Evolutionary conservation across 2,888 invertebrate species (phyloP).

Genomic region (Tineola bisselliella): DNA sequence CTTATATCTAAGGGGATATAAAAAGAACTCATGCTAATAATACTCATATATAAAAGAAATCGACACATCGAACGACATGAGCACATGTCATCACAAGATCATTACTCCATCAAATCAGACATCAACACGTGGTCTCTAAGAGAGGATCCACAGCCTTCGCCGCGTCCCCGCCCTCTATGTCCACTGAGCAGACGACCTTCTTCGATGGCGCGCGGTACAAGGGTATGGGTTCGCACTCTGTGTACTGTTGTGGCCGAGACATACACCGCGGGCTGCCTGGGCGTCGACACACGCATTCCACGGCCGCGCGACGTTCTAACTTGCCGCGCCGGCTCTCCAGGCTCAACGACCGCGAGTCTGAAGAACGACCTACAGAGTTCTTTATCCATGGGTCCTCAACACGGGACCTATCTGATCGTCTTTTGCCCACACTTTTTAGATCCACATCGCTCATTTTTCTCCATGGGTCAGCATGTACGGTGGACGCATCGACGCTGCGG

Average conservation of each 20-base stretch:
- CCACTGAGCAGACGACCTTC: not conserved
- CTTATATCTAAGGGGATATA: slow-evolving; percentile 59
- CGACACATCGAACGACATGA: not conserved
- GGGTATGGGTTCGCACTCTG: slow-evolving; percentile 26
- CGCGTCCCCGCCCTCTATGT: not conserved
- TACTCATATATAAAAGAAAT: slow-evolving; percentile 43
- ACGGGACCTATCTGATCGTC: not conserved
- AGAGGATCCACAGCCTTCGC: not conserved
- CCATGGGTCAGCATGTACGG: slow-evolving; percentile 36
- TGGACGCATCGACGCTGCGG: slow-evolving; percentile 21
- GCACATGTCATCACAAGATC: not conserved
- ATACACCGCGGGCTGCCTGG: not conserved
- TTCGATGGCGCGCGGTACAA: slow-evolving; percentile 23
- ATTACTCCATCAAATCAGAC: not conserved
- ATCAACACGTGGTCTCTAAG: not conserved
- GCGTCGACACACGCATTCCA: slow-evolving; percentile 20
- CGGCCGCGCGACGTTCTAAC: slow-evolving; percentile 32
- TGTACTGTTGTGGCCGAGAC: slow-evolving; percentile 15
- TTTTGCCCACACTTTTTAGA: not conserved
- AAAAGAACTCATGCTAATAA: slow-evolving; percentile 58
- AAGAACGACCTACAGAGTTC: slow-evolving; percentile 21
- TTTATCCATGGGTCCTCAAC: slow-evolving; percentile 29
- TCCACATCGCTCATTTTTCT: slow-evolving; percentile 45
- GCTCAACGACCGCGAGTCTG: slow-evolving; percentile 24
- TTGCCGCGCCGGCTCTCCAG: slow-evolving; percentile 28